phyloP scores from a whole-genome alignment of 92 coral and sea anemone species.

The Bergia sp. region DNA sequence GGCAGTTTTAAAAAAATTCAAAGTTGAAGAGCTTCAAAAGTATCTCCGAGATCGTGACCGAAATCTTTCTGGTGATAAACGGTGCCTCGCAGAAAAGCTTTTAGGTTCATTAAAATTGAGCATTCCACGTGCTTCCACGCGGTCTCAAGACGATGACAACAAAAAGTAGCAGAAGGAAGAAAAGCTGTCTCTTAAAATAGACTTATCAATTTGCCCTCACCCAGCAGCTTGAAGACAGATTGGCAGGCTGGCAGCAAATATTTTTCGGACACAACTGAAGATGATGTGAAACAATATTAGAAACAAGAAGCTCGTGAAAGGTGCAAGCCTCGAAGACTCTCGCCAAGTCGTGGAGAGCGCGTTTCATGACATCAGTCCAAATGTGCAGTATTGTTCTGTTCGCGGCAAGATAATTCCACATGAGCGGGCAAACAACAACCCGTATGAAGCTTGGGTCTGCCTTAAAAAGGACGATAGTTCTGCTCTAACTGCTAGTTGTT shows the following conservation, averaged over 20 bases:
- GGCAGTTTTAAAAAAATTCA: background rate
- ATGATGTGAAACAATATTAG: background rate
- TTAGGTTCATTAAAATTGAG: background rate
- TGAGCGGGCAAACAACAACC: background rate
- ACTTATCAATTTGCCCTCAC: background rate
- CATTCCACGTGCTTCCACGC: background rate
- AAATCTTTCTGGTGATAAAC: background rate
- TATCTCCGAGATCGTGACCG: slow-evolving; percentile 4
- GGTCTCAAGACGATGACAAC: background rate
- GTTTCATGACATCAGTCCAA: background rate
- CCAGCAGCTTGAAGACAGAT: background rate
- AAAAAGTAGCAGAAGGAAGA: background rate
- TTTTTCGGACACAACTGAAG: background rate
- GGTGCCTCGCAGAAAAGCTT: background rate
- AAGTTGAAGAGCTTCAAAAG: background rate
- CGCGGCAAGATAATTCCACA: background rate
- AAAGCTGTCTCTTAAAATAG: background rate
- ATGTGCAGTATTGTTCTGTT: background rate
- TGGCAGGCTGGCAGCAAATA: background rate
- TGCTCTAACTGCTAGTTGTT: background rate
- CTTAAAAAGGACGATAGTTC: background rate
- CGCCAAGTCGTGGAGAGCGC: background rate
- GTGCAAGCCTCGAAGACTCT: background rate
- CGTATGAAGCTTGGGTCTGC: slow-evolving; percentile 16
- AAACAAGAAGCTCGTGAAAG: background rate